These are phyloP conservation scores for Blera fallax DNA, from an alignment of 2,888 invertebrate species.

Conservation along the genomic window DNA sequence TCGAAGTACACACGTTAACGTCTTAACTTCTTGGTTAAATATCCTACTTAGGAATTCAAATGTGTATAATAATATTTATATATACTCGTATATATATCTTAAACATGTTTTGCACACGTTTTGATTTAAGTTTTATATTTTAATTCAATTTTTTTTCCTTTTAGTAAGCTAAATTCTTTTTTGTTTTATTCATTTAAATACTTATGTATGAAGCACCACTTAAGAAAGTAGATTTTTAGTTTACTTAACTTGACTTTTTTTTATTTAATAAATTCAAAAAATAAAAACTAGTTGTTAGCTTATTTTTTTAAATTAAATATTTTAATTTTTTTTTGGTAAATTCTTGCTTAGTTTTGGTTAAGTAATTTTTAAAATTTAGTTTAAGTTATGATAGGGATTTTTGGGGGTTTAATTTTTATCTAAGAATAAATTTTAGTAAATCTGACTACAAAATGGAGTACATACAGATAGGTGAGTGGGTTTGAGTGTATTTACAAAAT, in stretches of 20 bases:
- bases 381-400: conserved; percentile 12
- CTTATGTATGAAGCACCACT: conserved; percentile 53
- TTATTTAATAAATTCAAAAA: conserved; percentile 9
- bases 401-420: too few species aligned
- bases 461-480: conserved; percentile 18
- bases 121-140: background rate
- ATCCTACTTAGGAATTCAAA: conserved; percentile 11
- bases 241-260: background rate
- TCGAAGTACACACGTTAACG: conserved; percentile 6
- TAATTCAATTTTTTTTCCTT: background rate
- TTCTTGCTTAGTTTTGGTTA: background rate
- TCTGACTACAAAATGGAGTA: conserved; percentile 19
- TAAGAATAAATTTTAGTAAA: background rate
- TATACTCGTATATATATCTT: background rate
- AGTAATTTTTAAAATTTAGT: background rate
- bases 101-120: conserved; percentile 10
- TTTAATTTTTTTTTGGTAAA: background rate
- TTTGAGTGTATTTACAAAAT: conserved; percentile 33
- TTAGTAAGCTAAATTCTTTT: conserved; percentile 7
- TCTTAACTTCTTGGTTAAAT: conserved; percentile 30
- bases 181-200: background rate
- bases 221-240: conserved; percentile 18
- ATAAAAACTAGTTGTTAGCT: conserved; percentile 4
- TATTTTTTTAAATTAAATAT: background rate
- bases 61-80: background rate